These are phyloP conservation scores for Synanthedon vespiformis DNA, from an alignment of 2,888 invertebrate genomes.

Conservation along the genomic window DNA sequence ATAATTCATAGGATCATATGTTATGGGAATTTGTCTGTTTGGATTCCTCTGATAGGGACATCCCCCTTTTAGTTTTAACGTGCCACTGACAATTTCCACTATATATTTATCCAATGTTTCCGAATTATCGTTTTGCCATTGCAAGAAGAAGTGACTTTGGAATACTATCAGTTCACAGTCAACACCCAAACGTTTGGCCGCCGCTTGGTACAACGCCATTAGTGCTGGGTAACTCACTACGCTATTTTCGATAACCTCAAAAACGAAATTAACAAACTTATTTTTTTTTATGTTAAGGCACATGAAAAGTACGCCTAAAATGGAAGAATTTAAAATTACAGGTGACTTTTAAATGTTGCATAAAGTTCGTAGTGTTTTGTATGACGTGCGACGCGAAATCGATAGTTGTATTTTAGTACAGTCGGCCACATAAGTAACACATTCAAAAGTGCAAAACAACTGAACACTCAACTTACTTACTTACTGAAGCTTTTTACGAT, in stretches of 20 bases:
- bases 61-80: slow-evolving; percentile 22
- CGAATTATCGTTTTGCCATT: slow-evolving; percentile 25
- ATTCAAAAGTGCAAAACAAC: too few relatives aligned
- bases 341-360: too few relatives aligned
- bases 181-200: slow-evolving; percentile 37
- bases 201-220: slow-evolving; percentile 35
- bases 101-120: slow-evolving; percentile 15
- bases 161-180: slow-evolving; percentile 36
- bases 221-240: slow-evolving; percentile 13
- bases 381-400: too few relatives aligned
- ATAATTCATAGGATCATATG: too few relatives aligned
- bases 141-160: slow-evolving; percentile 42
- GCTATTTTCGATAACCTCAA: background rate
- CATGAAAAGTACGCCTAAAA: too few relatives aligned
- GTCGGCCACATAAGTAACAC: too few relatives aligned
- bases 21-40: background rate
- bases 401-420: too few relatives aligned
- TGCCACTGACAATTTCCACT: slow-evolving; percentile 32
- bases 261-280: background rate
- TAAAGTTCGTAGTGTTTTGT: too few relatives aligned
- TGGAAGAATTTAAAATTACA: too few relatives aligned
- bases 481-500: too few relatives aligned
- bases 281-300: too few relatives aligned
- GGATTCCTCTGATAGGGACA: slow-evolving; percentile 30
- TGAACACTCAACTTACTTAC: too few relatives aligned